Conservation (phyloP, 1,140 invertebrate species). For the Leptonema lineaticorne region DNA sequence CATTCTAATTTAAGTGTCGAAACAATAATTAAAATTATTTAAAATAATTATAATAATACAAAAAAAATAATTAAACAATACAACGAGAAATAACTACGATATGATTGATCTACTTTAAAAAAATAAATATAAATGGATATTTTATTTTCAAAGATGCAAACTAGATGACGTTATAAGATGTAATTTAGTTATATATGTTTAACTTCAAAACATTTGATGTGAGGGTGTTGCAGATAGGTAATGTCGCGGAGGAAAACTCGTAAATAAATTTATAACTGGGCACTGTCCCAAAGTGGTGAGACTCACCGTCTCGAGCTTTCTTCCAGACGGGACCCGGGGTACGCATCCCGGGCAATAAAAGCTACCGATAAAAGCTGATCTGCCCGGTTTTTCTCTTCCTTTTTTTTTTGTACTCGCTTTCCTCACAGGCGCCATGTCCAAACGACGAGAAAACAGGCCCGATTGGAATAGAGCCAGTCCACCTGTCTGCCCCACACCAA, state of each 20-base stretch:
- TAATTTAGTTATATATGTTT: no score
- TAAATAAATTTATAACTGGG: conserved; percentile 39
- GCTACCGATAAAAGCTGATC: conserved; percentile 57
- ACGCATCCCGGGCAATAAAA: conserved; percentile 38
- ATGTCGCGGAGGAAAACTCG: conserved; percentile 7
- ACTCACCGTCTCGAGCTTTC: conserved; percentile 43
- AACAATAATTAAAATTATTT: no score
- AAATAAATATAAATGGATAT: no score
- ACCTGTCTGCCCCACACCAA: conserved; percentile 48
- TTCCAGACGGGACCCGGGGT: conserved; percentile 48
- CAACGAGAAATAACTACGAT: no score
- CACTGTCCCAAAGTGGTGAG: conserved; percentile 45
- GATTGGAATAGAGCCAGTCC: conserved; percentile 52
- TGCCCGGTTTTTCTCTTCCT: conserved; percentile 50
- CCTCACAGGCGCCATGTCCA: conserved; percentile 41
- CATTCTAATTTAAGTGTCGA: no score
- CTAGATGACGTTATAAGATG: no score
- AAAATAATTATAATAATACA: no score
- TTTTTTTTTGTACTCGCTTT: no score
- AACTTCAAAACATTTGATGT: not conserved
- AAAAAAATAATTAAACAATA: no score
- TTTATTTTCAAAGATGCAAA: no score
- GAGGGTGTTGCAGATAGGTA: no score
- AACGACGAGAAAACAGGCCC: conserved; percentile 54
- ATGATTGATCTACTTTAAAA: no score